These are phyloP conservation scores for Eupithecia abbreviata DNA, from an alignment of 2,888 invertebrate species.

Conservation along the genomic window DNA sequence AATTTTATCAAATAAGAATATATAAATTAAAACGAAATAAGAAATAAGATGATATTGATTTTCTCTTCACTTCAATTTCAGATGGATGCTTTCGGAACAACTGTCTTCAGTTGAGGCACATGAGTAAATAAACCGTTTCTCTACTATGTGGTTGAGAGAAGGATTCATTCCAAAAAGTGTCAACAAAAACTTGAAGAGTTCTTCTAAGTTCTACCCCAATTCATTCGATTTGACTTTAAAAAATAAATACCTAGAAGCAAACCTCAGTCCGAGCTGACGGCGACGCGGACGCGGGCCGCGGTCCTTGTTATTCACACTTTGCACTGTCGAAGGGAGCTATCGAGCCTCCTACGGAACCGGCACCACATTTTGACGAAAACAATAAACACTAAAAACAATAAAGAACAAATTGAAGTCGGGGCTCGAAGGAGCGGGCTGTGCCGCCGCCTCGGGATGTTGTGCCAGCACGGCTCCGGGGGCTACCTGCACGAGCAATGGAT, in stretches of 20 bases:
- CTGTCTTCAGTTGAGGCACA: no score
- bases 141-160: not conserved
- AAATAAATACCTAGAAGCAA: not conserved
- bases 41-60: no score
- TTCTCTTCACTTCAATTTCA: no score
- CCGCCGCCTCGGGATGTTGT: constrained; percentile 65
- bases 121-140: no score
- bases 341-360: constrained; percentile 60
- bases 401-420: constrained; percentile 76
- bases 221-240: not conserved
- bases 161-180: not conserved
- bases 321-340: constrained; percentile 50
- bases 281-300: not conserved
- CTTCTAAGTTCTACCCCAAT: not conserved
- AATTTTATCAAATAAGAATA: no score
- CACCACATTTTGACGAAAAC: constrained; percentile 73
- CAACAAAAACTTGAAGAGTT: not conserved
- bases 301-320: constrained; percentile 47
- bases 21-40: no score
- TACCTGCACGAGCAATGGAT: not conserved
- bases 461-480: constrained; percentile 67
- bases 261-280: not conserved
- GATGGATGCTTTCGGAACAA: not conserved
- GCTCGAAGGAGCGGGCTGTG: constrained; percentile 67
- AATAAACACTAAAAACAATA: constrained; percentile 80